Evolutionary conservation across 2,888 invertebrate genomes (phyloP).

Genomic region (Drosophila monieri): DNA sequence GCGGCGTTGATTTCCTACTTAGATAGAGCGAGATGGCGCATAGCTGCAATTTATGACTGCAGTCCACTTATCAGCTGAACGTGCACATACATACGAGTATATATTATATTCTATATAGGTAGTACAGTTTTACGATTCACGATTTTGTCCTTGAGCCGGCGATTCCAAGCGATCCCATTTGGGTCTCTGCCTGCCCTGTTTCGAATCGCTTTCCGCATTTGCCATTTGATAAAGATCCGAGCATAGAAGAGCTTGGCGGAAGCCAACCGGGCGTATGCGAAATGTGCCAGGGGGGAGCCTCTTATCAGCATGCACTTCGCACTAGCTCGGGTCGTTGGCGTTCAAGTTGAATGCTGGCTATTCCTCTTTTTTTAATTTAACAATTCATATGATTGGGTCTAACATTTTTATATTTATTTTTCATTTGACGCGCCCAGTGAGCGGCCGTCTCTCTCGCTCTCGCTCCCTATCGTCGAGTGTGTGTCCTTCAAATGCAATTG

Average conservation of each 20-base stretch:
- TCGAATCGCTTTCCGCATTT: constrained; percentile 69
- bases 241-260: constrained; percentile 53
- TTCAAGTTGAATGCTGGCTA: constrained; percentile 78
- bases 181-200: constrained; percentile 15
- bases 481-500: constrained; percentile 81
- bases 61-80: constrained; percentile 34
- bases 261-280: constrained; percentile 67
- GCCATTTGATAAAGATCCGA: constrained; percentile 77
- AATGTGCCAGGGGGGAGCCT: constrained; percentile 58
- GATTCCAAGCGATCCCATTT: constrained; percentile 24
- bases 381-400: constrained; percentile 24
- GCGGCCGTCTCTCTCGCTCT: background rate
- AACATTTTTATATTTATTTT: constrained; percentile 62
- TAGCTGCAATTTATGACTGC: constrained; percentile 30
- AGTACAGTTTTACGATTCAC: constrained; percentile 60
- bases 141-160: constrained; percentile 66
- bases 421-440: constrained; percentile 49
- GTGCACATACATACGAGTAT: constrained; percentile 31
- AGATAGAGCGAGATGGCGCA: constrained; percentile 30
- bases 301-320: constrained; percentile 63
- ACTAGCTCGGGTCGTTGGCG: constrained; percentile 63
- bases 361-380: constrained; percentile 5
- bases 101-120: constrained; percentile 42
- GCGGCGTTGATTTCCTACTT: constrained; percentile 66
- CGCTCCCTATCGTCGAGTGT: constrained; percentile 26